Percentiles rank a stretch among this genome's conserved stretches.
These are phyloP conservation scores for Trichomycterus rosablanca DNA, from an alignment of 2,113 vertebrate genomes.

Conservation along the genomic window DNA sequence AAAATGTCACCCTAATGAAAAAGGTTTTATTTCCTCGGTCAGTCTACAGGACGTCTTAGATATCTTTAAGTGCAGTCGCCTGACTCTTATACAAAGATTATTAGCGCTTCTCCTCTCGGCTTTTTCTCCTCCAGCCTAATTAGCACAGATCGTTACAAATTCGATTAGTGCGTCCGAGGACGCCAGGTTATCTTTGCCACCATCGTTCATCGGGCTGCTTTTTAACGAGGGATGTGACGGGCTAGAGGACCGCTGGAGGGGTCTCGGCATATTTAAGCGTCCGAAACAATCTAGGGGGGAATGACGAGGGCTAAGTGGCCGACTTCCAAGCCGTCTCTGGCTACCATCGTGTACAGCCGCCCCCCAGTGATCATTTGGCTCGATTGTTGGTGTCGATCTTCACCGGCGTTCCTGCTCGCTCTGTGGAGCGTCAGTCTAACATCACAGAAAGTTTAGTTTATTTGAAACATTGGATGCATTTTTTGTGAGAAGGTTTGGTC, in stretches of 20 bases:
- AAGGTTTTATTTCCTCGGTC: too few relatives aligned
- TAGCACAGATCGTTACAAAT: slow-evolving; percentile 26
- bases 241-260: slow-evolving; percentile 7
- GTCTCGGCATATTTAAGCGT: slow-evolving; percentile 18
- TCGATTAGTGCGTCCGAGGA: slow-evolving; percentile 21
- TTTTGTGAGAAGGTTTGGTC: too few relatives aligned
- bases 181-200: slow-evolving; percentile 17
- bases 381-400: slow-evolving; percentile 22
- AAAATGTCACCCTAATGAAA: too few relatives aligned
- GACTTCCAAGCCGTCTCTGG: slow-evolving; percentile 31
- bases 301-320: slow-evolving; percentile 9
- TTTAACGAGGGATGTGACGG: slow-evolving; percentile 12
- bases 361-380: slow-evolving; percentile 29
- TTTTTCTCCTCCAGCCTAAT: too few relatives aligned
- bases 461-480: not conserved
- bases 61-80: too few relatives aligned
- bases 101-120: too few relatives aligned
- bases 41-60: too few relatives aligned
- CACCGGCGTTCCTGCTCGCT: not conserved
- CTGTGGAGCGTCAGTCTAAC: slow-evolving; percentile 4
- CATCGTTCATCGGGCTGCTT: slow-evolving; percentile 10
- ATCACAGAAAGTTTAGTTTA: slow-evolving; percentile 23
- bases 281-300: slow-evolving; percentile 11
- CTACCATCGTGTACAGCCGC: slow-evolving; percentile 15
- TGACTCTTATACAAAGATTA: too few relatives aligned